Percentiles rank a stretch among this genome's conserved stretches.
phyloP scores from a whole-genome alignment of 2,113 vertebrate genomes.

The Australoheros scitulus region DNA sequence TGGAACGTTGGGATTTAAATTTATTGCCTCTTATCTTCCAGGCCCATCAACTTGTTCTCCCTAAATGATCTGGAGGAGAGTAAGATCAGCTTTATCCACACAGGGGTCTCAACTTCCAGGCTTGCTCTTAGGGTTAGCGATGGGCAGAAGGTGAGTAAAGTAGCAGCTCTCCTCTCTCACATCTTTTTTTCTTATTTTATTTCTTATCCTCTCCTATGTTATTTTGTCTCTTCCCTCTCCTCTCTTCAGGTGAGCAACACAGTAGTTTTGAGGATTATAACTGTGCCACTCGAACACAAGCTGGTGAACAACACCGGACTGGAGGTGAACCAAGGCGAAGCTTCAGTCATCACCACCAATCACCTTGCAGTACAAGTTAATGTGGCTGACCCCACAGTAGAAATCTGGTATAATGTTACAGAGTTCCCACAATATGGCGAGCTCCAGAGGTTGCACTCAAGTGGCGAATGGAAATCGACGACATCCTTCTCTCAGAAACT shows the following conservation, averaged over 20 bases:
- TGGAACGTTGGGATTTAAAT: neutral
- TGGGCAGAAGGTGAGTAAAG: constrained; percentile 77
- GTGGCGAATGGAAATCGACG: constrained; percentile 81
- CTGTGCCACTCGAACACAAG: constrained; percentile 81
- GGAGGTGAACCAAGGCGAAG: constrained; percentile 80
- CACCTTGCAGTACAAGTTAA: constrained; percentile 85
- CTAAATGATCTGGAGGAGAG: constrained; percentile 81
- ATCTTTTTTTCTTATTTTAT: neutral
- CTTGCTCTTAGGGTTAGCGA: constrained; percentile 87
- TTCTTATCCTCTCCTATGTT: neutral
- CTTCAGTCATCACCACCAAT: constrained; percentile 73
- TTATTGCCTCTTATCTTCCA: constrained; percentile 28
- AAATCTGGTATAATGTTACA: constrained; percentile 80
- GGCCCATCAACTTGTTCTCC: constrained; percentile 81
- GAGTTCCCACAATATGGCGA: constrained; percentile 82
- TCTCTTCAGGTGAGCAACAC: constrained; percentile 82
- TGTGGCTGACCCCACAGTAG: constrained; percentile 69
- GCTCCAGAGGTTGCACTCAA: constrained; percentile 80
- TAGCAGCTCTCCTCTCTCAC: neutral
- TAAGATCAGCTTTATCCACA: constrained; percentile 85
- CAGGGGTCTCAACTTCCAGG: constrained; percentile 79
- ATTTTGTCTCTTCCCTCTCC: neutral
- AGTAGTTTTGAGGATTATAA: constrained; percentile 83
- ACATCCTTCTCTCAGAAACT: constrained; percentile 83
- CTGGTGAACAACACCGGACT: constrained; percentile 82